A percentile compares a stretch with the other conserved stretches of the same genome.
phyloP scores from a whole-genome alignment of 2,888 invertebrate genomes.

The Drosophila ezoana region DNA sequence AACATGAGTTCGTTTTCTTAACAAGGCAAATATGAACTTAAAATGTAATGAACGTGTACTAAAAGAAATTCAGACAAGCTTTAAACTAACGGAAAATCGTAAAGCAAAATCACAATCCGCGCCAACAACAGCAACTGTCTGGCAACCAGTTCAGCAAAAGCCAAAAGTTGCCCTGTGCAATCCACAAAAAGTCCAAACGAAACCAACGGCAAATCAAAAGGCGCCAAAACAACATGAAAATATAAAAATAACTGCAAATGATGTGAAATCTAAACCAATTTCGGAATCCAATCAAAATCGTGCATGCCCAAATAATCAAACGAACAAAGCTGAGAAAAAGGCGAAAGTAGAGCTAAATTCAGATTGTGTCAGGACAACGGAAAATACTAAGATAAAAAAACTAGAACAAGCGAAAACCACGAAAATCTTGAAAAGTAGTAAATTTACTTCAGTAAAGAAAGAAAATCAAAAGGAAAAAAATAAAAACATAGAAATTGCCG shows the following conservation, averaged over 20 bases:
- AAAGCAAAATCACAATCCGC: not conserved
- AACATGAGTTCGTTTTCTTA: not conserved
- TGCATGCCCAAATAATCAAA: not conserved
- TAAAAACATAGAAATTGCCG: too few species aligned
- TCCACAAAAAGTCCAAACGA: not conserved
- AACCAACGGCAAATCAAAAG: conserved; percentile 1
- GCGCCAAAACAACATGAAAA: not conserved
- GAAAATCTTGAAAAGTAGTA: too few species aligned
- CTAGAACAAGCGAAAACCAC: too few species aligned
- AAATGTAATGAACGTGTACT: not conserved
- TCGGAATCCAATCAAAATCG: not conserved
- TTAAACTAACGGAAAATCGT: not conserved
- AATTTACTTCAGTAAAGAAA: too few species aligned
- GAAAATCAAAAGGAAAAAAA: too few species aligned
- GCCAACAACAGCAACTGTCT: not conserved
- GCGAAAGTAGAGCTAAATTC: too few species aligned
- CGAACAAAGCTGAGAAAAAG: too few species aligned
- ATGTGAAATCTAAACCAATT: not conserved
- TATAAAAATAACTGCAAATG: not conserved
- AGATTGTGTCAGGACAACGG: too few species aligned
- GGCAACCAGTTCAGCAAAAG: conserved; percentile 7
- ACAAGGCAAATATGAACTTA: not conserved
- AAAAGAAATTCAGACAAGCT: not conserved
- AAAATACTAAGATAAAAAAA: too few species aligned
- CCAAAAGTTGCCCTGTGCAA: not conserved